These are phyloP conservation scores for Parazoanthus atlanticus DNA, from an alignment of 92 coral and sea anemone genomes.

Conservation along the genomic window DNA sequence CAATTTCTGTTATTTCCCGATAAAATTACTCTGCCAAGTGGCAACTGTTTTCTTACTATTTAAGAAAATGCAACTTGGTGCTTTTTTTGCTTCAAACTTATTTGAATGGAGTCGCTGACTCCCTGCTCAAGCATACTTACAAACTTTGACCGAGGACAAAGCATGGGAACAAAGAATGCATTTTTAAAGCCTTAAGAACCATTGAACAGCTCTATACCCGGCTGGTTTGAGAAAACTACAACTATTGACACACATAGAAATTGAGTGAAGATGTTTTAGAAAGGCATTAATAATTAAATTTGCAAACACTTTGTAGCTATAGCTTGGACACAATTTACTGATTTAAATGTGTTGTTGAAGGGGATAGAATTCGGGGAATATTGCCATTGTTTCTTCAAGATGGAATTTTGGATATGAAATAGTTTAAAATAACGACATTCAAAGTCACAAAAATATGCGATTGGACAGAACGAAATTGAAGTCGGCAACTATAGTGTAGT, in stretches of 20 bases:
- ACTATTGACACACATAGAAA: not conserved
- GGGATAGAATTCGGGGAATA: not conserved
- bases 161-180: not conserved
- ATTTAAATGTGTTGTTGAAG: no score
- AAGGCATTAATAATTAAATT: not conserved
- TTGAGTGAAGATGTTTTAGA: not conserved
- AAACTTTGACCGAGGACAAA: not conserved
- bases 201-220: not conserved
- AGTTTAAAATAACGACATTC: no score
- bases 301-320: not conserved
- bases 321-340: not conserved
- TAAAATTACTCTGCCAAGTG: not conserved
- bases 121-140: not conserved
- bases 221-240: not conserved
- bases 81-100: no score
- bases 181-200: not conserved
- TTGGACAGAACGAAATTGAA: no score
- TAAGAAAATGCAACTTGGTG: no score
- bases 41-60: not conserved
- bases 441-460: not conserved
- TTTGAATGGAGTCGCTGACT: no score
- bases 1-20: not conserved
- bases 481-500: not conserved
- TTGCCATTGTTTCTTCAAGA: not conserved
- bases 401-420: not conserved